Base-by-base conservation (phyloP, 2,888 invertebrate genomes). In the Netelia melanura region DNA sequence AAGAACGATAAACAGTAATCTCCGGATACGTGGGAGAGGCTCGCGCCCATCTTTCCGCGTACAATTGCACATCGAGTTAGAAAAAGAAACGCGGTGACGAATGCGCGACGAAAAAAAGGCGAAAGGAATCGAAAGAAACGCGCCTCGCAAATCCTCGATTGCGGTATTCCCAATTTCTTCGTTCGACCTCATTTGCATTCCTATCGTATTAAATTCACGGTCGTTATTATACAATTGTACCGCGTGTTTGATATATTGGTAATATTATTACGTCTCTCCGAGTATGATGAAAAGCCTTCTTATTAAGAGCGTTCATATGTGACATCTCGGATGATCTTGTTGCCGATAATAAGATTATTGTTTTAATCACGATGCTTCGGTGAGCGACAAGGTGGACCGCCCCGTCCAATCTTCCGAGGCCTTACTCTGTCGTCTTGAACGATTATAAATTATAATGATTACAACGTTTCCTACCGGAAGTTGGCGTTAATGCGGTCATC, bases 391-490 rank as follows among this genome's bases (percentile, higher is more conserved):
- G 86, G 76, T 85, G 86, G 83, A 71, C 68, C 72, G 87, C 68
- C 72, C 87, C 86, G 87, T 90, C 86, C 88, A 88, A 90, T 89
- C 87, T 91, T 90, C 89, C 85, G 90, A 91, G 90, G 92, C 90
- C 92, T 91, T 91, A 10, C 11, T 91, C 89, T 89, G 82, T 86
- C 89, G 88, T 87, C 87, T 88, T 88, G 87, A 84, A 87, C 84
- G 83, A 88, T 87, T 86, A 86, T 86, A 89, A 87, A 89, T 86
- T 87, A 85, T 83, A 88, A 85, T 75, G 80, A 86, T 87, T 86
- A 83, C 81, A 87, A 89, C 78, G 86, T 89, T 81, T 85, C 86
- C 84, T 81, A 85, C 86, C 84, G 70, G 82, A 85, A 87, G 87
- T 76, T 85, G 89, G 85, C 81, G 81, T 84, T 72, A 81, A 85